phyloP scores from a whole-genome alignment of 2,113 vertebrate species.

The Paramormyrops kingsleyae region DNA sequence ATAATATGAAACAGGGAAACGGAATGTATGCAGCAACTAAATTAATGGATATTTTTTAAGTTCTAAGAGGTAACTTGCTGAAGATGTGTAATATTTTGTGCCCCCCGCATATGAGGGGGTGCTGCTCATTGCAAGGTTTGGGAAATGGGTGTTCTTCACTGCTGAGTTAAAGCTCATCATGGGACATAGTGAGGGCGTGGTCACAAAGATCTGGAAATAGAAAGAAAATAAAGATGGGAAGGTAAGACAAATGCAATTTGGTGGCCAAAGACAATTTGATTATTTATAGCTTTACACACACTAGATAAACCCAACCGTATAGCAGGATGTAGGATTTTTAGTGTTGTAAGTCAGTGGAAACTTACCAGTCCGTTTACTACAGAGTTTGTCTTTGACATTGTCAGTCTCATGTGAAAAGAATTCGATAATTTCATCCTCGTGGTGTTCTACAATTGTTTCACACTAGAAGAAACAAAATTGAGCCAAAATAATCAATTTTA shows the following conservation, averaged over 20 bases:
- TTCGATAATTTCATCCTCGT: constrained; percentile 91
- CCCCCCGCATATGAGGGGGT: not conserved
- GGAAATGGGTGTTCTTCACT: not conserved
- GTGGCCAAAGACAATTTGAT: not conserved
- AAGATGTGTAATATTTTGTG: not conserved
- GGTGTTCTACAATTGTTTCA: constrained; percentile 86
- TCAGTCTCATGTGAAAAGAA: constrained; percentile 83
- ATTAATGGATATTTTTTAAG: not conserved
- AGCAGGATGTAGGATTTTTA: not conserved
- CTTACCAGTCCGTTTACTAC: constrained; percentile 88
- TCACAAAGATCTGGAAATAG: constrained; percentile 19
- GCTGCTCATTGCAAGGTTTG: not conserved
- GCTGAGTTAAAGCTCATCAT: constrained; percentile 16
- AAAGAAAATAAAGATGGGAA: not conserved
- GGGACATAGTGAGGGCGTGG: constrained; percentile 2
- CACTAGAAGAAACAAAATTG: constrained; percentile 61
- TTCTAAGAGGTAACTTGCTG: not conserved
- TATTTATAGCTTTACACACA: not conserved
- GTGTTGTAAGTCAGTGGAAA: not conserved
- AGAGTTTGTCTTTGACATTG: constrained; percentile 89
- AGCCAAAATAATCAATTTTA: not conserved
- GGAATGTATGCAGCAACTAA: not conserved
- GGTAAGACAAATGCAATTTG: not conserved
- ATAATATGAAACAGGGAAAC: not conserved
- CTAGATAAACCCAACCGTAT: not conserved